Evolutionary conservation across 2,113 vertebrate genomes (phyloP), one percentile per base, ranked within the genome.

Genomic region (Cavia aperea): DNA sequence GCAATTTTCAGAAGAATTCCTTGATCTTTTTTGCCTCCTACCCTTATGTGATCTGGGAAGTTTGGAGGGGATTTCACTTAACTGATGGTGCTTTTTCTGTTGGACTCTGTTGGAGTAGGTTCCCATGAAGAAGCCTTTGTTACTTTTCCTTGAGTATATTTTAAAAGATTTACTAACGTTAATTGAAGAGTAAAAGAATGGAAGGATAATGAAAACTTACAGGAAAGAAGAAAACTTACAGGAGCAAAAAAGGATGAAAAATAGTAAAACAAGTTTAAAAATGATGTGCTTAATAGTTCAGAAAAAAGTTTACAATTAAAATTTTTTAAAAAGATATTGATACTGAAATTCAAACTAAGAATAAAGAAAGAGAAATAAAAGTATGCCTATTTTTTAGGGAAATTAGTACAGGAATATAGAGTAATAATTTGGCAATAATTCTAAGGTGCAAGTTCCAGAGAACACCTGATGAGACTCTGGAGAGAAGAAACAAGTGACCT

Each of bases 81-180:
- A 23, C 63, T 7, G 24, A 43, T 51, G 63, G 8, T 5, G 10
- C 9, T 62, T 88, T 5, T 26, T 63, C 58, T 14, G 68, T 36
- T 58, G 10, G 43, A 43, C 11, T 56, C 18, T 63, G 62, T 39
- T 84, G 92, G 2, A 51, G 19, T 12, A 62, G 2, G 12, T 89
- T 85, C 54, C 14, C 26, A 56, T 6, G 10, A 49, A 72, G 2
- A 92, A 60, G 16, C 3, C 7, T 79, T 23, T 82, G 18, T 49
- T 75, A 68, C 9, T 60, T 63, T 90, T 46, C 15, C 11, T 58
- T 81, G 66, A 23, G 10, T 0, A n/a, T 54, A 62, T 43, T 82
- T 78, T 4, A 68, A 89, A 95, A 65, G 84, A 66, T n/a, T 93
- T 82, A 58, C 70, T 66, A 66, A 91, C 93, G 39, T 31, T 39